These are phyloP conservation scores for Luffia ferchaultella DNA, from an alignment of 2,888 invertebrate genomes.

Conservation along the genomic window DNA sequence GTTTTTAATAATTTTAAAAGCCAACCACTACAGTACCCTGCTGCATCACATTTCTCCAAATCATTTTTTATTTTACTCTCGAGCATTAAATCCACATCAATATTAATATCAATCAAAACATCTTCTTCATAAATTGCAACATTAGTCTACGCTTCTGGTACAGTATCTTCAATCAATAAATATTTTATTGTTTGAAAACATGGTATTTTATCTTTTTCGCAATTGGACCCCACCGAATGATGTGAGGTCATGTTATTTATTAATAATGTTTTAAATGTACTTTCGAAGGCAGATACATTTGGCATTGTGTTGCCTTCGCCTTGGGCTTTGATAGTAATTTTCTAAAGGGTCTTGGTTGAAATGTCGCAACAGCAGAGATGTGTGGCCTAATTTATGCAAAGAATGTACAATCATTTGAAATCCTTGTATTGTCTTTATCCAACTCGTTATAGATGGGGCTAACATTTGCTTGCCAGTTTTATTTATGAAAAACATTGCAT, in stretches of 20 bases:
- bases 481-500: constrained; percentile 33
- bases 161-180: background rate
- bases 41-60: background rate
- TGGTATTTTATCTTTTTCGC: background rate
- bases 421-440: background rate
- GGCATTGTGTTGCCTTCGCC: background rate
- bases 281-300: background rate
- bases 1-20: background rate
- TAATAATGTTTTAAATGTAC: constrained; percentile 1
- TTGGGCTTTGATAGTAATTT: background rate
- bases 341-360: constrained; percentile 3
- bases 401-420: background rate
- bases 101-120: too few relatives aligned
- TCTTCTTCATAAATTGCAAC: too few relatives aligned
- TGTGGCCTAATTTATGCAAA: background rate
- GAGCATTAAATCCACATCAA: too few relatives aligned
- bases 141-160: too few relatives aligned
- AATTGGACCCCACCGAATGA: constrained; percentile 1
- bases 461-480: too few relatives aligned
- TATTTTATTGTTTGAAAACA: background rate
- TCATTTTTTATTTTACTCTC: background rate
- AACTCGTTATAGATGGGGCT: constrained; percentile 2
- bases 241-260: constrained; percentile 2
- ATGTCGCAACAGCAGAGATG: background rate
- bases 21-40: background rate